These are phyloP conservation scores for Erebia aethiops DNA, from an alignment of 2,888 invertebrate species.

Conservation along the genomic window DNA sequence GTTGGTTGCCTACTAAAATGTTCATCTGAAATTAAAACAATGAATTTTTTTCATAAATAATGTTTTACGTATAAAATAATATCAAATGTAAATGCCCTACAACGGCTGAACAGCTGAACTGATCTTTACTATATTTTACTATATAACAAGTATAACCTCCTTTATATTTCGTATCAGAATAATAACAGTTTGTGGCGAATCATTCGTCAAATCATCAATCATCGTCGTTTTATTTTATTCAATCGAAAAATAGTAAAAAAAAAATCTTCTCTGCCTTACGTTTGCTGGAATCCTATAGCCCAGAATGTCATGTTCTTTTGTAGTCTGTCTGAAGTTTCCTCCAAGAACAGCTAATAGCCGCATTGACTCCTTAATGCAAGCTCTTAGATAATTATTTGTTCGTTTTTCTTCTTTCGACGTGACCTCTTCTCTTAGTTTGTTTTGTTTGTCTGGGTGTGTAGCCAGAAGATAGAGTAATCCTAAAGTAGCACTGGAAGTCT, in stretches of 20 bases:
- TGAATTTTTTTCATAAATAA: background rate
- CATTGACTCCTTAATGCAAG: conserved; percentile 88
- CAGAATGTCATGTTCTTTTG: conserved; percentile 81
- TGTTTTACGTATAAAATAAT: too few relatives aligned
- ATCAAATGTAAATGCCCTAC: too few relatives aligned
- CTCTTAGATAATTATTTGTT: conserved; percentile 84
- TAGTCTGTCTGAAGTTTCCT: conserved; percentile 80
- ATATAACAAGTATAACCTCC: too few relatives aligned
- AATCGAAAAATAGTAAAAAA: conserved; percentile 77
- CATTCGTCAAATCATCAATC: too few relatives aligned
- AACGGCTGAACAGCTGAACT: too few relatives aligned
- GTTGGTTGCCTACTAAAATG: conserved; percentile 13
- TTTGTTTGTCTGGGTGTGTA: conserved; percentile 84
- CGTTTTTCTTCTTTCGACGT: conserved; percentile 57
- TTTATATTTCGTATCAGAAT: too few relatives aligned
- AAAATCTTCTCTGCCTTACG: conserved; percentile 84
- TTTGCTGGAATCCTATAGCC: conserved; percentile 87
- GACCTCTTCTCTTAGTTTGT: conserved; percentile 83
- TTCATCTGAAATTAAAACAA: conserved; percentile 7
- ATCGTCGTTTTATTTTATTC: too few relatives aligned
- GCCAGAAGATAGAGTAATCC: conserved; percentile 84
- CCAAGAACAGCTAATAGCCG: conserved; percentile 84
- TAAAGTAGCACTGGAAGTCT: conserved; percentile 83
- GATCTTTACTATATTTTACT: too few relatives aligned
- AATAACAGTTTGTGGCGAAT: too few relatives aligned